Evolutionary conservation across 2,888 invertebrate genomes (phyloP).

Genomic region (Adelphocoris suturalis): DNA sequence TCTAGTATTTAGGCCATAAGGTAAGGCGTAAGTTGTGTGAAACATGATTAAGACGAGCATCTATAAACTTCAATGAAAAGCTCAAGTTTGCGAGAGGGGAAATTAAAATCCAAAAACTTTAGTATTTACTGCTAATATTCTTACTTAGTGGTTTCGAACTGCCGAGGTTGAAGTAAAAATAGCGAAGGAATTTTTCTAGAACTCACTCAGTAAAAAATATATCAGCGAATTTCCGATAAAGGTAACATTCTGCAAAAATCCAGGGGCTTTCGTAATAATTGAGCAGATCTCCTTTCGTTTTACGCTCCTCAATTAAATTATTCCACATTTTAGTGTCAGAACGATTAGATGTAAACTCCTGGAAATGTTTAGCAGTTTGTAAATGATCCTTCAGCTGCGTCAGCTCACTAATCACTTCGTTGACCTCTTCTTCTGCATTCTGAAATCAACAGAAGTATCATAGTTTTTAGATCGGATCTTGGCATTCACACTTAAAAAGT

Average conservation of each 20-base stretch:
- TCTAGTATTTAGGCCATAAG: too few relatives aligned
- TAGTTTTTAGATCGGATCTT: too few relatives aligned
- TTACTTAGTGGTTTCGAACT: too few relatives aligned
- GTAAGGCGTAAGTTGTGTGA: too few relatives aligned
- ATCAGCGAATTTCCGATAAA: constrained; percentile 87
- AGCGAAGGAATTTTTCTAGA: neutral
- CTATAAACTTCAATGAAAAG: too few relatives aligned
- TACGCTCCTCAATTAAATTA: constrained; percentile 81
- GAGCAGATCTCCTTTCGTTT: constrained; percentile 75
- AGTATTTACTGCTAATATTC: too few relatives aligned
- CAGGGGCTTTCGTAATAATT: constrained; percentile 89
- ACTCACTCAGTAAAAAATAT: constrained; percentile 82
- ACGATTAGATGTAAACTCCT: constrained; percentile 80
- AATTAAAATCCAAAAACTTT: too few relatives aligned
- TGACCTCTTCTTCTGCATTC: constrained; percentile 85
- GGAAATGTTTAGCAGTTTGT: constrained; percentile 91
- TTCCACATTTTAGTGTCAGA: constrained; percentile 86
- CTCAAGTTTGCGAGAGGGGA: too few relatives aligned
- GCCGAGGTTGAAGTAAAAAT: too few relatives aligned
- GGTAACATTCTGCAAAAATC: constrained; percentile 95
- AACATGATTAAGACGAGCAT: too few relatives aligned
- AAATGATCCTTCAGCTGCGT: constrained; percentile 93
- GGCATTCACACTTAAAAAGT: too few relatives aligned
- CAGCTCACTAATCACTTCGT: constrained; percentile 85
- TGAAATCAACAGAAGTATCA: constrained; percentile 77